A percentile compares a stretch with the other conserved stretches of the same genome.
Conservation (phyloP, 2,113 vertebrate genomes). For the Odobenus rosmarus region DNA sequence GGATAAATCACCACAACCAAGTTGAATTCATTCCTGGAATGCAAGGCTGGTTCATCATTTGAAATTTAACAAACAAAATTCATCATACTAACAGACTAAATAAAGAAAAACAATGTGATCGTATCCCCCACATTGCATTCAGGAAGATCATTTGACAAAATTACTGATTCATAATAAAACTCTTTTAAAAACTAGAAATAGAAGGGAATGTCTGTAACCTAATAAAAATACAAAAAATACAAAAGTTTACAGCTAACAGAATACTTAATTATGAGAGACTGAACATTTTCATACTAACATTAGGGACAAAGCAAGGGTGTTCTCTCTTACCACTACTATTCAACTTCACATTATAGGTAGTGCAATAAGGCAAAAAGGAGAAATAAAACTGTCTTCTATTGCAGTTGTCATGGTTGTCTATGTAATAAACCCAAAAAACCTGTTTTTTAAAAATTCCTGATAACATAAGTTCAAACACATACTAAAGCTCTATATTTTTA, state of each 20-base stretch:
- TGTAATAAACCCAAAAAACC: not conserved
- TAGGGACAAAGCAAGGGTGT: not conserved
- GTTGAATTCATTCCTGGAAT: not conserved
- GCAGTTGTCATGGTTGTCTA: not conserved
- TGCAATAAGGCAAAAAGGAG: not conserved
- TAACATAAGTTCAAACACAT: not conserved
- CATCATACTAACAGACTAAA: not conserved
- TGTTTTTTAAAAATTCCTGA: not conserved
- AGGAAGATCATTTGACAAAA: not conserved
- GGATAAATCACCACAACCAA: not conserved
- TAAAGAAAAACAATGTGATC: not conserved
- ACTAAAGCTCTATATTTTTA: not conserved
- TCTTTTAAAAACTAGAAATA: not conserved
- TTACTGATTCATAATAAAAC: not conserved
- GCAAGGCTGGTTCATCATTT: not conserved
- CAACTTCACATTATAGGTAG: not conserved
- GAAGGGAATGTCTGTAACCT: not conserved
- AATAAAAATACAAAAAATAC: not conserved
- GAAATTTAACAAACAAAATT: not conserved
- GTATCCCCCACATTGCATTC: not conserved
- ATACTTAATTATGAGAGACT: not conserved
- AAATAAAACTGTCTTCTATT: not conserved
- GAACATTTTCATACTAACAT: not conserved
- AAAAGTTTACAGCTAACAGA: not conserved
- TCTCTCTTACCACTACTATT: not conserved